Conservation (phyloP, 2,797 vertebrate genomes). For the Trachops cirrhosus region DNA sequence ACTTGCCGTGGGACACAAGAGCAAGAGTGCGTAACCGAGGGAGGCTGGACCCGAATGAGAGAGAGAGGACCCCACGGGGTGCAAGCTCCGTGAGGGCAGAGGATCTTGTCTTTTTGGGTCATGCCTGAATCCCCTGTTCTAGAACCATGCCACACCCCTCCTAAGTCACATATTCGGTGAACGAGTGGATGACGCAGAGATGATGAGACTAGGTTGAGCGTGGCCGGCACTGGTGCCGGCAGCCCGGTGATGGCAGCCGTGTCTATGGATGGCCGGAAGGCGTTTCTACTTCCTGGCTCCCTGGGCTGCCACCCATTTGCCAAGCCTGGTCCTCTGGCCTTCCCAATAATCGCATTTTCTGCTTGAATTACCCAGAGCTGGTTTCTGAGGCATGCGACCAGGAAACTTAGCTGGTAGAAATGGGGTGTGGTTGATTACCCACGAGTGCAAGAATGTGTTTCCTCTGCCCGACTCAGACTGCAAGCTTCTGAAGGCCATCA, state of each 20-base stretch:
- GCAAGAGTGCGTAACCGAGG: neutral
- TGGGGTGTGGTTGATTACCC: neutral
- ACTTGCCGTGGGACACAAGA: neutral
- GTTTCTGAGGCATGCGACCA: neutral
- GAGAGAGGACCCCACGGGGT: no score
- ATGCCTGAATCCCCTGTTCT: neutral
- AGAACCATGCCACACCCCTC: neutral
- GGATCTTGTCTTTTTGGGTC: neutral
- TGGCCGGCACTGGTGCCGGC: no score
- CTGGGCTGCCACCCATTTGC: neutral
- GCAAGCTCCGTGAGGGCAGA: neutral
- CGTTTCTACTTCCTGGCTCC: neutral
- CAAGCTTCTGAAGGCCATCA: neutral
- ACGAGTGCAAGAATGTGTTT: neutral
- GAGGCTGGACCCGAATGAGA: neutral
- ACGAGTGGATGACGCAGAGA: neutral
- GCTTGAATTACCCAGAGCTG: neutral
- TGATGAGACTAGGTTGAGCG: neutral
- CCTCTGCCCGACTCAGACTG: neutral
- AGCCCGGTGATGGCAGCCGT: fast-evolving
- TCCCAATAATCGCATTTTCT: neutral
- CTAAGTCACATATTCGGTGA: neutral
- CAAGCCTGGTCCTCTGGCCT: neutral
- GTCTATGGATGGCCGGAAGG: no score
- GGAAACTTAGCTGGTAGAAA: neutral